phyloP scores from a whole-genome alignment of 2,113 vertebrate genomes.

The Xerus inauris region DNA sequence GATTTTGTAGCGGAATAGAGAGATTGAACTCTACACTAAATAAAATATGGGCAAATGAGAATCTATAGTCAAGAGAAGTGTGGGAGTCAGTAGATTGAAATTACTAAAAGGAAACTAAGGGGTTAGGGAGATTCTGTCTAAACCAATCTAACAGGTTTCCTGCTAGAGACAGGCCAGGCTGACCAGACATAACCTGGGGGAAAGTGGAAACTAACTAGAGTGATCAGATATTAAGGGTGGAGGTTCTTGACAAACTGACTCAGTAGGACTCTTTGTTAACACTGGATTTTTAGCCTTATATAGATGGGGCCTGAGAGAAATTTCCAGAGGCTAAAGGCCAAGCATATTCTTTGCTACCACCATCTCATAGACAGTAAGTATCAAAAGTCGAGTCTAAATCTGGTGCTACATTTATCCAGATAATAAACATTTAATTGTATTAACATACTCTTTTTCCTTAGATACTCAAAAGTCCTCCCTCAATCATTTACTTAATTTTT shows the following conservation, averaged over 20 bases:
- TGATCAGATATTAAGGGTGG: background rate
- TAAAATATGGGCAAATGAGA: background rate
- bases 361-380: background rate
- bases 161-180: background rate
- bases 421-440: background rate
- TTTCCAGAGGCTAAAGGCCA: background rate
- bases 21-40: background rate
- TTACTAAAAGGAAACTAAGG: background rate
- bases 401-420: background rate
- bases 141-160: background rate
- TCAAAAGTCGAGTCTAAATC: background rate
- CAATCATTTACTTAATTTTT: background rate
- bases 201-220: background rate
- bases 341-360: background rate
- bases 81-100: background rate
- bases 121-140: background rate
- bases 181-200: background rate
- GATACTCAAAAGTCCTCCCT: background rate
- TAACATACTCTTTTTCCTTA: background rate
- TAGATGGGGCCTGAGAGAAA: background rate
- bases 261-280: background rate
- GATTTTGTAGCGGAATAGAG: background rate
- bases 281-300: background rate
- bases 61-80: background rate
- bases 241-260: background rate